phyloP scores from a whole-genome alignment of 1,140 invertebrate species.

The Drosophila subpulchrella region DNA sequence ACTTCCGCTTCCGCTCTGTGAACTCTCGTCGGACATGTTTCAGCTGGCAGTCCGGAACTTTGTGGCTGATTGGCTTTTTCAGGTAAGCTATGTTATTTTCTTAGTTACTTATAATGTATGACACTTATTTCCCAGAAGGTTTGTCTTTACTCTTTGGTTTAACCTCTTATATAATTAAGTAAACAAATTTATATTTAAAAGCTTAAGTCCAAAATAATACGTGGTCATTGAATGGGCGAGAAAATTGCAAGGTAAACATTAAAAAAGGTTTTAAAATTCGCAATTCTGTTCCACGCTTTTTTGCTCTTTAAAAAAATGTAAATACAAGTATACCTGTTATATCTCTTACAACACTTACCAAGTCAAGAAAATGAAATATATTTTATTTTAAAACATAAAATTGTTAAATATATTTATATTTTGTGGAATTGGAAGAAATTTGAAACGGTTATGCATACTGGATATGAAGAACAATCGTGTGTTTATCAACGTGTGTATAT shows the following conservation, averaged over 20 bases:
- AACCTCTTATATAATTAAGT: background rate
- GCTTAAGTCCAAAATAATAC: background rate
- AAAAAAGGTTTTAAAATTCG: background rate
- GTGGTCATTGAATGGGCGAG: too few relatives aligned
- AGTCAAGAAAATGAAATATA: too few relatives aligned
- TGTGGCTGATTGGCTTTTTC: background rate
- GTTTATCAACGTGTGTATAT: background rate
- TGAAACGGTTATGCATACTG: background rate
- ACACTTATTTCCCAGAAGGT: too few relatives aligned
- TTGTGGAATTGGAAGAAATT: too few relatives aligned
- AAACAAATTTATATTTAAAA: background rate
- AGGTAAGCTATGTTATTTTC: background rate
- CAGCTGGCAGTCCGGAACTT: too few relatives aligned
- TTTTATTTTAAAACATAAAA: too few relatives aligned
- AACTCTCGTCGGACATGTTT: constrained; percentile 2
- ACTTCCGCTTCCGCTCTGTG: constrained; percentile 1
- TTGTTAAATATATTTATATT: too few relatives aligned
- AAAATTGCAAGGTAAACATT: background rate
- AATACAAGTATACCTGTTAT: too few relatives aligned
- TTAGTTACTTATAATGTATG: too few relatives aligned
- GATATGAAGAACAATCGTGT: background rate
- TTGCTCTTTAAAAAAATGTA: too few relatives aligned
- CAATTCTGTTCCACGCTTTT: background rate
- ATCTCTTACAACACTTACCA: too few relatives aligned
- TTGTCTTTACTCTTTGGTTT: too few relatives aligned